These are phyloP conservation scores for Agonopterix alstromeriana DNA, from an alignment of 2,888 invertebrate genomes.

Conservation along the genomic window DNA sequence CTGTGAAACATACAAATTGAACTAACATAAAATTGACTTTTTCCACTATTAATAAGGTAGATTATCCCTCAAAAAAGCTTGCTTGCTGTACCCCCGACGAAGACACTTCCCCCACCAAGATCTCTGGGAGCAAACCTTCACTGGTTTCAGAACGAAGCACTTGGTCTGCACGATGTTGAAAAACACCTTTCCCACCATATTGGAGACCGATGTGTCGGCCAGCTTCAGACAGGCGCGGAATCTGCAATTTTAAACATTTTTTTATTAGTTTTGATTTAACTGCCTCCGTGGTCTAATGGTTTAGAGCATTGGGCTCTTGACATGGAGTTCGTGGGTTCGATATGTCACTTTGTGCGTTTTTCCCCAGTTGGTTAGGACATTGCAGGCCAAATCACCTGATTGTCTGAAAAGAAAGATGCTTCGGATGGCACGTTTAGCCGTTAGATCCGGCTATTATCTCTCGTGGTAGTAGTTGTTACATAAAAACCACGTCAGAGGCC, in stretches of 20 bases:
- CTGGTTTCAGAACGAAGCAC: constrained; percentile 91
- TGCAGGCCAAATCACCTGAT: no score
- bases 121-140: constrained; percentile 84
- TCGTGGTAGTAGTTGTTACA: no score
- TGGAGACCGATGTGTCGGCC: constrained; percentile 90
- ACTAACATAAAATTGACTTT: background rate
- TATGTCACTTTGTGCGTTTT: no score
- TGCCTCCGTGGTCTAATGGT: no score
- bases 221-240: constrained; percentile 95
- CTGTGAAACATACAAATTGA: background rate
- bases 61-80: constrained; percentile 86
- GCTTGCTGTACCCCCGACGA: constrained; percentile 80
- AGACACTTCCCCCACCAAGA: constrained; percentile 91
- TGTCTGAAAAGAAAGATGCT: no score
- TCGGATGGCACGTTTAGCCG: no score
- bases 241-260: constrained; percentile 62
- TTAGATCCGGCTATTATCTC: no score
- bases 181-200: constrained; percentile 93
- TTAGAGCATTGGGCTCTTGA: no score
- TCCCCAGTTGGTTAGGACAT: no score
- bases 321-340: no score
- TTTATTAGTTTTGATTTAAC: no score
- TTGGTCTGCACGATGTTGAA: constrained; percentile 97
- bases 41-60: constrained; percentile 72
- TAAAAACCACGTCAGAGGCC: no score